Evolutionary conservation across 2,888 invertebrate species (phyloP).

Genomic region (Trichacis sp.): DNA sequence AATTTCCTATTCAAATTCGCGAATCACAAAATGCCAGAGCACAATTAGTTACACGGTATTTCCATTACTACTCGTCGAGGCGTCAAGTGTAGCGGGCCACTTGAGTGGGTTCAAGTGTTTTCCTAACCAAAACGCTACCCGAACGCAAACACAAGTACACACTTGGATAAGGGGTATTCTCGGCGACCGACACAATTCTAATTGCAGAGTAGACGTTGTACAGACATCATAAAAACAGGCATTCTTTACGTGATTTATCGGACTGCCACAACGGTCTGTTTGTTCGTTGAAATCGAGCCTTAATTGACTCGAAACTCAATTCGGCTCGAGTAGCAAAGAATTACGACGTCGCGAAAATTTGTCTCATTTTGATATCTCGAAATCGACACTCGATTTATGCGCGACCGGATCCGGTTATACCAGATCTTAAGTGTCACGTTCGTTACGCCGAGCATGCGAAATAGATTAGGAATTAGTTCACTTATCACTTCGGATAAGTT

Average conservation of each 20-base stretch:
- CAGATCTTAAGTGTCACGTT: neutral
- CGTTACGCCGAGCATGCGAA: neutral
- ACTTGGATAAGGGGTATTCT: neutral
- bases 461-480: slow-evolving; percentile 1
- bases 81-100: slow-evolving; percentile 41
- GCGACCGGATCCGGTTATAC: slow-evolving; percentile 1
- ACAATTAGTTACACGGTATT: slow-evolving; percentile 41
- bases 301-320: neutral
- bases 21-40: slow-evolving; percentile 17
- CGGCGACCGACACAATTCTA: too few relatives aligned
- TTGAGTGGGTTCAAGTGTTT: slow-evolving; percentile 43
- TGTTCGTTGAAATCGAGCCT: neutral
- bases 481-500: neutral
- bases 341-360: neutral
- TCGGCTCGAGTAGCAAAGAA: neutral
- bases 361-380: neutral
- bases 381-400: neutral
- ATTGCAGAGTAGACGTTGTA: too few relatives aligned
- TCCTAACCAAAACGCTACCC: slow-evolving; percentile 38
- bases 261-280: too few relatives aligned
- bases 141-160: slow-evolving; percentile 18
- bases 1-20: too few relatives aligned
- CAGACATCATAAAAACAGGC: too few relatives aligned
- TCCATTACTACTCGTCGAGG: slow-evolving; percentile 42
- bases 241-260: too few relatives aligned